phyloP scores from a whole-genome alignment of 2,113 vertebrate genomes.

The Eidolon helvum region DNA sequence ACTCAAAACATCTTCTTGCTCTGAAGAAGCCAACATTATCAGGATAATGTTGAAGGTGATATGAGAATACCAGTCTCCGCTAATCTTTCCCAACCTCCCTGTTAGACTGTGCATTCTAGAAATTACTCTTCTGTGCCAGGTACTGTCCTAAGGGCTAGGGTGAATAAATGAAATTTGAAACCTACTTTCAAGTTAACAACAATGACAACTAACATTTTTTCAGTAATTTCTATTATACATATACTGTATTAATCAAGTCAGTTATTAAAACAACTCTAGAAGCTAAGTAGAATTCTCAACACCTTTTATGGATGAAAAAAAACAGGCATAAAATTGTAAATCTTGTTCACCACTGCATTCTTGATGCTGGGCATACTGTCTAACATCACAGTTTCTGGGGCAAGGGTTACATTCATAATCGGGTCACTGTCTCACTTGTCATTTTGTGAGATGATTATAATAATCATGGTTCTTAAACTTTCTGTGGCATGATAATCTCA shows the following conservation, averaged over 20 bases:
- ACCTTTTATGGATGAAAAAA: background rate
- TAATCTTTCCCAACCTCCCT: background rate
- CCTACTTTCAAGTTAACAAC: background rate
- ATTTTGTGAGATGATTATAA: background rate
- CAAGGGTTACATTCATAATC: background rate
- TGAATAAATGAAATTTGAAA: background rate
- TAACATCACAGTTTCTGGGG: background rate
- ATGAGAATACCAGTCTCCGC: background rate
- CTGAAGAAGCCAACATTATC: background rate
- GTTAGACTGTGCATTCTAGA: background rate
- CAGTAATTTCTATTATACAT: background rate
- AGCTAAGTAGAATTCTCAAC: background rate
- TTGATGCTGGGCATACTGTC: background rate
- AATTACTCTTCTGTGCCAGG: background rate
- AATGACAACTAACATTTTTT: background rate
- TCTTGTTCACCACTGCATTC: background rate
- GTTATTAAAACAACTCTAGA: background rate
- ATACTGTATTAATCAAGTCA: background rate
- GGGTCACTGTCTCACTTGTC: background rate
- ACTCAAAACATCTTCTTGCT: background rate
- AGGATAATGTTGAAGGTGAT: background rate
- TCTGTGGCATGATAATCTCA: background rate
- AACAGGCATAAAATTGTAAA: background rate
- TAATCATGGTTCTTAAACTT: background rate
- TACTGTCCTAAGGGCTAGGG: fast-evolving